Conservation (phyloP, 23 tunicate species). For the Corella eumyota region DNA sequence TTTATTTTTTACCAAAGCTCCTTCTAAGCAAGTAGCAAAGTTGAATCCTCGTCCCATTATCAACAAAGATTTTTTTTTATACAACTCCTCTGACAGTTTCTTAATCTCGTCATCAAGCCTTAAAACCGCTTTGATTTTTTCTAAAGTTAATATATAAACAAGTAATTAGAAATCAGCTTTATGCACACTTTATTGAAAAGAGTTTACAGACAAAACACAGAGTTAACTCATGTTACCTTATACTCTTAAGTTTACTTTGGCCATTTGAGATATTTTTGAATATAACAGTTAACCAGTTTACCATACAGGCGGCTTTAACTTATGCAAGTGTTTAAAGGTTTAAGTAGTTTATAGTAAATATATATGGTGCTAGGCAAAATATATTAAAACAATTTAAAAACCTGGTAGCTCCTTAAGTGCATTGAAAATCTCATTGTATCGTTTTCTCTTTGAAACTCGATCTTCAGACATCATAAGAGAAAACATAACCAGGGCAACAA, state of each 20-base stretch:
- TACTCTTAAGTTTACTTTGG: too few relatives aligned
- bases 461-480: constrained; percentile 95
- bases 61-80: constrained; percentile 76
- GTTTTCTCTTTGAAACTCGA: constrained; percentile 55
- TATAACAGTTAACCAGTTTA: too few relatives aligned
- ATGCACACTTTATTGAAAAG: too few relatives aligned
- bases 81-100: constrained; percentile 44
- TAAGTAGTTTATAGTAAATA: too few relatives aligned
- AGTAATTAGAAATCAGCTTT: too few relatives aligned
- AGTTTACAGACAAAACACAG: too few relatives aligned
- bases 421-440: constrained; percentile 73
- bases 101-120: constrained; percentile 70
- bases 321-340: too few relatives aligned
- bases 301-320: too few relatives aligned
- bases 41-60: constrained; percentile 99
- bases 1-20: constrained; percentile 99
- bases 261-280: too few relatives aligned
- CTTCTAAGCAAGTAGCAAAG: constrained; percentile 96
- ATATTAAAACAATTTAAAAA: too few relatives aligned
- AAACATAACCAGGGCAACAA: constrained; percentile 97
- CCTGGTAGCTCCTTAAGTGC: constrained; percentile 81
- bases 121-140: constrained; percentile 83
- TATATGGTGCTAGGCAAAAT: too few relatives aligned
- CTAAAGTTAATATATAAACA: constrained; percentile 28
- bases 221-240: too few relatives aligned